Base-by-base conservation (phyloP, 2,888 invertebrate species). In the Calameuta filiformis region DNA sequence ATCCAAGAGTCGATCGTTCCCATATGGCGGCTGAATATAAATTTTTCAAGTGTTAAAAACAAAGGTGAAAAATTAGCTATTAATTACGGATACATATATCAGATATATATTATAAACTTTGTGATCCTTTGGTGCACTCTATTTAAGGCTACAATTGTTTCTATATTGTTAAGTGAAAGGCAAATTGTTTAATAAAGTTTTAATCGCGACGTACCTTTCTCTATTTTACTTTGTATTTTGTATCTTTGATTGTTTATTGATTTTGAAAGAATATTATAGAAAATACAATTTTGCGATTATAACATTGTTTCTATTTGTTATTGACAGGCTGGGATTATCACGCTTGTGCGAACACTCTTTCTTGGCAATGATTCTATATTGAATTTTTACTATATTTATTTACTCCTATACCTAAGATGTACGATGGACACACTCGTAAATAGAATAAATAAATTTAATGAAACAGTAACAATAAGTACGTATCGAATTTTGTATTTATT, bases 131-230 rank as follows among this genome's bases (percentile, higher is more conserved):
- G 79, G 76, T 79, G 79, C 79, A 79, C 76, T 79, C 76, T 76
- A 73, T 76, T 76, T 78, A 75, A 76, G 73, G 69, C 76, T 82
- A 83, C 78, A 75, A 82, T 83, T 81, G 81, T 83, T 83, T 83
- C 82, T 81, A 83, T 82, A 78, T 77, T 82, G 83, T 81, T 82
- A 81, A 81, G 77, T 81, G 77, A 76, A 78, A 82, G 81, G 82
- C 81, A 81, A 85, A 82, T 84, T 83, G 82, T 84, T 85, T 82
- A 85, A 85, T 84, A 84, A 85, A 83, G 83, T 80, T 83, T 83
- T 81, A 82, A 84, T 78, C 80, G 81, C 84, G 81, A 76, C 76
- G 78, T 33, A 71, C 12, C 31, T 33, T 56, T 56, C 9, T 56
- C 40, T 56, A 56, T 9, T 23, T 56, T 23, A 56, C 15, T 56